Percentiles rank a stretch among this genome's conserved stretches.
Conservation (phyloP, 2,888 invertebrate species). For the Ischnus inquisitorius region DNA sequence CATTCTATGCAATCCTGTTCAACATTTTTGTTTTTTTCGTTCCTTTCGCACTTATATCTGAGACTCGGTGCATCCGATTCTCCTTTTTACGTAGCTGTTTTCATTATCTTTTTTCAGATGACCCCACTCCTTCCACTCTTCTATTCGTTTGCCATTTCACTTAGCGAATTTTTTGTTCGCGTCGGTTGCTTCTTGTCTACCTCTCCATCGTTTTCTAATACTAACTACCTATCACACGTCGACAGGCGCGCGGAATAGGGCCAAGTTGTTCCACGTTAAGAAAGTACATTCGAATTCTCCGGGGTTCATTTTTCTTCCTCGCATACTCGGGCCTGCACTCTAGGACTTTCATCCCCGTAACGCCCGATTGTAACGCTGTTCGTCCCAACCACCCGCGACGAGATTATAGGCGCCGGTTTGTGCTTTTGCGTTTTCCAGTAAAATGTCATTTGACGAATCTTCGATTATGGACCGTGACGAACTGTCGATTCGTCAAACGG, state of each 20-base stretch:
- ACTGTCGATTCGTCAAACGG: background rate
- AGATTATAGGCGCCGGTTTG: too few species aligned
- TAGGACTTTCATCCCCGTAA: conserved; percentile 4
- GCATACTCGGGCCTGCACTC: conserved; percentile 30
- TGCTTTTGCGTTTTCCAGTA: background rate
- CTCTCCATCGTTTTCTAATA: conserved; percentile 3
- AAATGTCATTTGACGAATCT: background rate
- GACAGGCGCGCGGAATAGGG: conserved; percentile 73
- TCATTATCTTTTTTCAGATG: conserved; percentile 1
- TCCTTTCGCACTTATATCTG: background rate
- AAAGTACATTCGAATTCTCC: conserved; percentile 62
- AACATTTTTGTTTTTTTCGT: background rate
- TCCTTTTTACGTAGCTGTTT: conserved; percentile 8
- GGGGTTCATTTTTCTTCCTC: conserved; percentile 58
- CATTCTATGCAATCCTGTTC: conserved; percentile 2
- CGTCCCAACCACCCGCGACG: background rate
- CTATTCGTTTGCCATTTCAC: conserved; percentile 13
- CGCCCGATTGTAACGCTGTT: background rate
- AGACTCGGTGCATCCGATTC: background rate
- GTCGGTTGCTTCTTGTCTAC: background rate
- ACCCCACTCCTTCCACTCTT: background rate
- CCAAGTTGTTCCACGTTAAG: conserved; percentile 77
- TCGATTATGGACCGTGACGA: too few species aligned
- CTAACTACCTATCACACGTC: conserved; percentile 26
- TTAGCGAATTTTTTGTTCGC: conserved; percentile 1